Base-by-base conservation (phyloP, 2,797 vertebrate species). In the Catharus ustulatus region DNA sequence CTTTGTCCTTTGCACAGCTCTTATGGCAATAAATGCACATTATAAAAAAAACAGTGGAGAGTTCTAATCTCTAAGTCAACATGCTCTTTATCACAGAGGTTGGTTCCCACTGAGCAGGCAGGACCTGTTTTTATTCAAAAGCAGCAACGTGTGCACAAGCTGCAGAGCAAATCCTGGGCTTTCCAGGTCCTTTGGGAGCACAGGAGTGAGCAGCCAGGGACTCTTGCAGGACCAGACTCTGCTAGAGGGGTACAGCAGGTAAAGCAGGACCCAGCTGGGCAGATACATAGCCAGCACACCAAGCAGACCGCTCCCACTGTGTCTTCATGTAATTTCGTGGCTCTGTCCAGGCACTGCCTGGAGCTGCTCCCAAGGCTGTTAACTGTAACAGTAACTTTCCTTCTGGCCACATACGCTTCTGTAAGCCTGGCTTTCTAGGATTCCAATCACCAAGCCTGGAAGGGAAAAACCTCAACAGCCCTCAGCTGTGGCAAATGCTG, bases 61-160 rank as follows among this genome's bases (percentile, higher is more conserved):
- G 51, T 43, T 81, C 59, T 95, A 90, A 95, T 93, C 88, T 81
- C 43, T 20, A 27, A 72, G 58, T 38, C 73, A 86, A 72, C 42
- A 42, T 17, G 18, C 9, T 19, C 67, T 67, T 91, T 92, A 91
- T 82, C 78, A 0, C 1, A 2, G 58, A 90, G 87, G 84, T 67
- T 77, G 79, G 84, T 57, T 83, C 73, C 52, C 72, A 68, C 68
- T 2, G 1, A 67, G 72, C 82, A 80, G 73, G 67, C 68, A 66
- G 9, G 0, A 38, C 81, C 67, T 90, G 76, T n/a, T 38, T 82
- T 58, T 40, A 58, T 79, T 45, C 29, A 9, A 58, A 69, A 38
- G 40, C 49, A 27, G 55, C 27, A 87, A 59, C 0, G 2, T 21
- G 59, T 32, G 67, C 38, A n/a, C 2, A 1, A 5, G 0, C 4